Percentiles rank a stretch among this genome's conserved stretches.
These are phyloP conservation scores for Pempheris klunzingeri DNA, from an alignment of 2,797 vertebrate genomes.

Conservation along the genomic window DNA sequence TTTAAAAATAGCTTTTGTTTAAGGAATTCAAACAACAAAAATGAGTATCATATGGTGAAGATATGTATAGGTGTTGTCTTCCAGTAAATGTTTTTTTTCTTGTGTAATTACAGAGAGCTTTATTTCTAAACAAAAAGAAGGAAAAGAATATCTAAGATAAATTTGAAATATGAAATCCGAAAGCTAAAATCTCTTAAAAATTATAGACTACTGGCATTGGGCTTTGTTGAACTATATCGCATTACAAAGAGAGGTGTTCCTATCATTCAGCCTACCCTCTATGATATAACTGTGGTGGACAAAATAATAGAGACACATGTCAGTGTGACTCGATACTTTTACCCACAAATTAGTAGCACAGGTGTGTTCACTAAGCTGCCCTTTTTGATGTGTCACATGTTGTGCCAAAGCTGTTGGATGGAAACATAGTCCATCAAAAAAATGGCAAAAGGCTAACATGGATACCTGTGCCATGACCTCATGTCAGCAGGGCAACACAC, in stretches of 20 bases:
- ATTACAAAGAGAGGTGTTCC: no score
- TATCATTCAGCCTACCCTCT: no score
- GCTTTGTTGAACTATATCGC: no score
- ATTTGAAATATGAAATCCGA: not conserved
- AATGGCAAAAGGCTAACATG: not conserved
- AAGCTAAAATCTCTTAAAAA: not conserved
- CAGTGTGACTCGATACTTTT: not conserved
- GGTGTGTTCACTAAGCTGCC: not conserved
- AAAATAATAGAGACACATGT: not conserved
- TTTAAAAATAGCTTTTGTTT: not conserved
- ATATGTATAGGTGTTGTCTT: not conserved
- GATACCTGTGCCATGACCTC: not conserved
- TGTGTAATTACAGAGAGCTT: not conserved
- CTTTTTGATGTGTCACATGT: not conserved
- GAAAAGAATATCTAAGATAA: no score
- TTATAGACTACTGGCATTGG: no score
- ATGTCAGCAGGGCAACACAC: constrained; percentile 12
- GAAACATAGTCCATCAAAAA: not conserved
- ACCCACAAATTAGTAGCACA: not conserved
- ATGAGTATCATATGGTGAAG: not conserved
- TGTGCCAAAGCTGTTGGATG: not conserved
- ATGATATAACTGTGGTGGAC: not conserved
- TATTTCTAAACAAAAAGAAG: no score
- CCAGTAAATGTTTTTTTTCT: not conserved
- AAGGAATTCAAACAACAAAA: not conserved